Evolutionary conservation across 53 echinoderm and acorn worm species (phyloP).

Genomic region (Pentamera pediparva): DNA sequence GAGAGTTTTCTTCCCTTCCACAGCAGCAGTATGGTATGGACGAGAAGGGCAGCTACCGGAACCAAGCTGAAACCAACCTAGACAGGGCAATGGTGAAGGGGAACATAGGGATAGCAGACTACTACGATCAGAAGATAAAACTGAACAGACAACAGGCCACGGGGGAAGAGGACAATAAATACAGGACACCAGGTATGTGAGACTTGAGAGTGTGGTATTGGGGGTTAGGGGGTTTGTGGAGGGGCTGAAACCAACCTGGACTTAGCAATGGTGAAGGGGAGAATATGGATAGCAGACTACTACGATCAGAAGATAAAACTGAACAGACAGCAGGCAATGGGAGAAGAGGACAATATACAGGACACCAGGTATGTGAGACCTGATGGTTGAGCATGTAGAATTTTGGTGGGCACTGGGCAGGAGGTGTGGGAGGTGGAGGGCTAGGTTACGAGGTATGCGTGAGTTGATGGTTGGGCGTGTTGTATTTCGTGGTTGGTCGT

Average conservation of each 20-base stretch:
- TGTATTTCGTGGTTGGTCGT: no score
- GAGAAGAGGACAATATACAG: constrained; percentile 47
- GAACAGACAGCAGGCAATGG: constrained; percentile 37
- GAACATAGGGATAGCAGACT: constrained; percentile 64
- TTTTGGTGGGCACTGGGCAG: background rate
- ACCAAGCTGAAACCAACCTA: constrained; percentile 55
- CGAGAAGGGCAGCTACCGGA: constrained; percentile 54
- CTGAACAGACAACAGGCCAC: constrained; percentile 37
- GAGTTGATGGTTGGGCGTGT: no score
- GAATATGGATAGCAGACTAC: constrained; percentile 67
- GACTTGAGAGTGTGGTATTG: no score
- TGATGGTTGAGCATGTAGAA: background rate
- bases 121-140: constrained; percentile 53
- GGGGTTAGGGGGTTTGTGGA: background rate
- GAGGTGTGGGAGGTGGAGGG: no score
- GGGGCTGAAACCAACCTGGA: constrained; percentile 54
- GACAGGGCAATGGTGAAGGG: constrained; percentile 68
- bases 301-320: constrained; percentile 53
- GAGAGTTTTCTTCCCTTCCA: background rate
- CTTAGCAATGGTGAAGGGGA: constrained; percentile 58
- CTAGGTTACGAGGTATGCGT: no score
- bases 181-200: constrained; percentile 17
- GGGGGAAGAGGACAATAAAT: constrained; percentile 50
- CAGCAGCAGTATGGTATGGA: constrained; percentile 68
- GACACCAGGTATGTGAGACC: constrained; percentile 14